Evolutionary conservation across 2,888 invertebrate genomes (phyloP).

Genomic region (Apodemia zela): DNA sequence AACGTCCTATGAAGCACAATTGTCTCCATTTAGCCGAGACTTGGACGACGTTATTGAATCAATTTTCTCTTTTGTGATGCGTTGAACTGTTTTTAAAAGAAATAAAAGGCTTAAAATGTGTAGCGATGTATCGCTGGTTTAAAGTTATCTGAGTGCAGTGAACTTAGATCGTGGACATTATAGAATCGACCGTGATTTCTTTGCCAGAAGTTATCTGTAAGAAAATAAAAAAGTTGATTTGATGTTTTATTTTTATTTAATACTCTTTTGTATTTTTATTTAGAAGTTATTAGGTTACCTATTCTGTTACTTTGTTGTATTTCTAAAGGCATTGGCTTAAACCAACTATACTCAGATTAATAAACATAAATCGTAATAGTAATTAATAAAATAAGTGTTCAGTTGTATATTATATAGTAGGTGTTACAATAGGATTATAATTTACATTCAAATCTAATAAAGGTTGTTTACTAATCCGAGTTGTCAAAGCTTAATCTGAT

Average conservation of each 20-base stretch:
- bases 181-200: slow-evolving; percentile 10
- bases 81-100: slow-evolving; percentile 41
- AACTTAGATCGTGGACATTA: slow-evolving; percentile 22
- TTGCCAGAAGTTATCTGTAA: not conserved
- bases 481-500: too few relatives aligned
- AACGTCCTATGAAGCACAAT: slow-evolving; percentile 58
- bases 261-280: not conserved
- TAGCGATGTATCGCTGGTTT: not conserved
- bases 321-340: too few relatives aligned
- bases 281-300: too few relatives aligned
- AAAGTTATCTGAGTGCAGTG: slow-evolving; percentile 1
- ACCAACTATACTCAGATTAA: too few relatives aligned
- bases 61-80: slow-evolving; percentile 72
- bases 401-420: too few relatives aligned
- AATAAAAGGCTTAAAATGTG: slow-evolving; percentile 16
- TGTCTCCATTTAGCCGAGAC: slow-evolving; percentile 71
- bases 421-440: too few relatives aligned
- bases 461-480: too few relatives aligned
- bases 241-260: not conserved
- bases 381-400: too few relatives aligned
- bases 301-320: too few relatives aligned
- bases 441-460: too few relatives aligned
- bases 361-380: too few relatives aligned
- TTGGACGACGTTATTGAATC: slow-evolving; percentile 72
- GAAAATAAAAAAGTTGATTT: slow-evolving; percentile 1